Evolutionary conservation across 2,113 vertebrate genomes (phyloP).

Genomic region (Oreochromis aureus): DNA sequence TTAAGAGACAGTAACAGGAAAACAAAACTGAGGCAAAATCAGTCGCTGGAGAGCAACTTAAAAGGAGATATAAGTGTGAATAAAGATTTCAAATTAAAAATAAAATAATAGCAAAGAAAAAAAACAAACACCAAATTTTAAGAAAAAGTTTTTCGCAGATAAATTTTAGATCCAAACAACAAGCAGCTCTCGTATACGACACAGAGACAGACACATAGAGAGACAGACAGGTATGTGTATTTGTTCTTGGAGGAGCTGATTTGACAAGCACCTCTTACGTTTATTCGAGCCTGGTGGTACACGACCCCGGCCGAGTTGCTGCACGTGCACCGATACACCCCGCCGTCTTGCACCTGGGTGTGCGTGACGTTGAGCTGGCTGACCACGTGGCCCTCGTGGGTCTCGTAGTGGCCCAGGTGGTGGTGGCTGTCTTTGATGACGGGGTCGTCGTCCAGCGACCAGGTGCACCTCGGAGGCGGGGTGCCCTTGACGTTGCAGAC

Average conservation of each 20-base stretch:
- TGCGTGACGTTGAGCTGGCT: conserved; percentile 97
- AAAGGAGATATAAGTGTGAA: background rate
- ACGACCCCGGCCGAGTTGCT: conserved; percentile 98
- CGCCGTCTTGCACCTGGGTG: conserved; percentile 93
- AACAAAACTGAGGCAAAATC: background rate
- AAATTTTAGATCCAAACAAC: background rate
- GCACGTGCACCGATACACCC: conserved; percentile 95
- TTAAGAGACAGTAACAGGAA: background rate
- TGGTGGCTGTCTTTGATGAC: conserved; percentile 90
- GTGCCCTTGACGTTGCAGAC: conserved; percentile 96
- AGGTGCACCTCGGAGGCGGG: conserved; percentile 87
- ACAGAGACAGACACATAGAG: conserved; percentile 22
- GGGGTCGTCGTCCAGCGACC: conserved; percentile 93
- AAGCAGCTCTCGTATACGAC: background rate
- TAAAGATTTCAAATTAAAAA: background rate
- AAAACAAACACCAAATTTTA: background rate
- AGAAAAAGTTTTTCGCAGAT: background rate
- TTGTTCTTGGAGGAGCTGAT: conserved; percentile 96
- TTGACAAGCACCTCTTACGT: conserved; percentile 99
- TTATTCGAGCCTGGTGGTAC: conserved; percentile 99
- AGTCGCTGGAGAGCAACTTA: background rate
- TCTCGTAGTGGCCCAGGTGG: conserved; percentile 91
- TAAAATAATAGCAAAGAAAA: background rate
- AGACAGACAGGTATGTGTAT: conserved; percentile 69
- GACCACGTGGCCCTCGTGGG: conserved; percentile 88